Percentiles rank a stretch among this genome's conserved stretches.
Conservation (phyloP, 2,113 vertebrate genomes). For the Hepsetus odoe region DNA sequence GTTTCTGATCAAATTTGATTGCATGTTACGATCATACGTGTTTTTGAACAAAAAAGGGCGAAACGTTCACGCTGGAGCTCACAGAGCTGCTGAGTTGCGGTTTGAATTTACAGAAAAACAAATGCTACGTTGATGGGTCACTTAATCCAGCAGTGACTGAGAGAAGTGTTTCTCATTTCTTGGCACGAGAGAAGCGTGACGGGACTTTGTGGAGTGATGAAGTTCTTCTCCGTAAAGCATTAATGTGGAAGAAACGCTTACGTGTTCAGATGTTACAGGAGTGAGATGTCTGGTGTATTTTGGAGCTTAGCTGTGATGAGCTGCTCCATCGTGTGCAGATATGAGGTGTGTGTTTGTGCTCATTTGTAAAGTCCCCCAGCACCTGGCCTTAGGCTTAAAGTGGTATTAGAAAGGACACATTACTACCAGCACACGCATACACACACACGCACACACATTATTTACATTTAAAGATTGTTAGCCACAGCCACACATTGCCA, state of each 20-base stretch:
- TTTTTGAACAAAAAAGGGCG: too few species aligned
- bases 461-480: too few species aligned
- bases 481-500: too few species aligned
- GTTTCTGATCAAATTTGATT: too few species aligned
- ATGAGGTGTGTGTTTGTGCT: slow-evolving; percentile 30
- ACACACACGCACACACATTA: not conserved
- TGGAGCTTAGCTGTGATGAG: slow-evolving; percentile 35
- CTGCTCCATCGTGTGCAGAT: slow-evolving; percentile 9
- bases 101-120: too few species aligned
- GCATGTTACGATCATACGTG: too few species aligned
- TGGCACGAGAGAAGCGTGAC: not conserved
- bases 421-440: not conserved
- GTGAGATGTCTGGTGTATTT: not conserved
- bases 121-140: too few species aligned
- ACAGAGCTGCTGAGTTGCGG: too few species aligned
- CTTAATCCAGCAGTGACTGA: not conserved
- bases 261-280: not conserved
- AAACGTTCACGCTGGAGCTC: too few species aligned
- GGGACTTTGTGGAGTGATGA: too few species aligned
- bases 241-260: not conserved
- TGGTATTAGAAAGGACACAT: slow-evolving; percentile 34
- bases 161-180: not conserved
- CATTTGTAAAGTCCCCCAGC: slow-evolving; percentile 40
- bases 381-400: slow-evolving; percentile 36
- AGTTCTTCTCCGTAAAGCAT: not conserved